phyloP scores from a whole-genome alignment of 2,113 vertebrate genomes.

The Chloropsis hardwickii region DNA sequence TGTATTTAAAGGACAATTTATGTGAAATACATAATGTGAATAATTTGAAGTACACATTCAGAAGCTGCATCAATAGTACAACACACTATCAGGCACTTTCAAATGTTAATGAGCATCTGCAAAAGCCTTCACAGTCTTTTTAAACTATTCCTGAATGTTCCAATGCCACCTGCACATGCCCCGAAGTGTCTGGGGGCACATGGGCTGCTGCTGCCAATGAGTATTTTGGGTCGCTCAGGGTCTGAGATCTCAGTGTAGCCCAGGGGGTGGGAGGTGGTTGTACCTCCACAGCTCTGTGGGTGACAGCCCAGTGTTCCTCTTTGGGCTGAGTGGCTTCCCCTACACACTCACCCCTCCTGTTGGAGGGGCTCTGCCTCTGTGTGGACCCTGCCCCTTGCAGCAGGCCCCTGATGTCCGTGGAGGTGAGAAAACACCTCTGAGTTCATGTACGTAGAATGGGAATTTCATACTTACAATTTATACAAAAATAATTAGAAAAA shows the following conservation, averaged over 20 bases:
- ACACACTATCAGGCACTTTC: neutral
- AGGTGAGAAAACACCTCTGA: neutral
- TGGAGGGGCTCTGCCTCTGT: neutral
- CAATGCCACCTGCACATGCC: no score
- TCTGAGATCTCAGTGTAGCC: neutral
- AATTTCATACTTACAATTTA: neutral
- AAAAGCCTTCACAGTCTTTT: neutral
- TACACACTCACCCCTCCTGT: accelerated
- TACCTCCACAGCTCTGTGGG: neutral
- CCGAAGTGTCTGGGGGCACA: accelerated
- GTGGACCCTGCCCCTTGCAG: neutral
- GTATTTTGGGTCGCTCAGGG: neutral
- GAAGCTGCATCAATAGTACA: neutral
- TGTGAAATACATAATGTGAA: neutral
- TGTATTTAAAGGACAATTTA: neutral
- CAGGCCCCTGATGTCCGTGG: accelerated
- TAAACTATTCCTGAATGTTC: neutral
- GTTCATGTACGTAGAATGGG: accelerated
- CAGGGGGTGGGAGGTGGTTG: neutral
- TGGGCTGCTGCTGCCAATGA: neutral
- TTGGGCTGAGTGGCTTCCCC: neutral
- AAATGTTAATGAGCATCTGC: neutral
- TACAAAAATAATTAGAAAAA: neutral
- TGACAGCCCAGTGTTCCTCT: neutral
- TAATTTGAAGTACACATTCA: neutral